A percentile compares a stretch with the other conserved stretches of the same genome.
Conservation (phyloP, 2,888 invertebrate species). For the Drosophila quinaria region DNA sequence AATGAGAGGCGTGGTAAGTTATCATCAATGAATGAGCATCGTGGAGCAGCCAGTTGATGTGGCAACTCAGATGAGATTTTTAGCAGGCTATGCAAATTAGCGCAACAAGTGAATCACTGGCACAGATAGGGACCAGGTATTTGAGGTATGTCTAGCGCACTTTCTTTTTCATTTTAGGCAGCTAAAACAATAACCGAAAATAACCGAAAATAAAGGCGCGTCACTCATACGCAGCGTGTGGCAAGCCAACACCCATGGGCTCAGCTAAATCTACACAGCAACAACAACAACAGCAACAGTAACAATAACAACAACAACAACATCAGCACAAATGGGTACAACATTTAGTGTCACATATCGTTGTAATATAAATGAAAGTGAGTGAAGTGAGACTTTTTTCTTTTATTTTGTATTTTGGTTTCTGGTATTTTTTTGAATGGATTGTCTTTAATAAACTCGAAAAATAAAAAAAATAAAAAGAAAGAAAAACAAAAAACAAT, state of each 20-base stretch:
- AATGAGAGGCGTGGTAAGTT: conserved; percentile 38
- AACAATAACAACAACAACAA: conserved; percentile 28
- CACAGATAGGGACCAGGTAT: conserved; percentile 33
- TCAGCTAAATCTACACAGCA: conserved; percentile 57
- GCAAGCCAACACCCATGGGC: conserved; percentile 72
- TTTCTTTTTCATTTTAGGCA: conserved; percentile 70
- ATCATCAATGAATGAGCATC: conserved; percentile 58
- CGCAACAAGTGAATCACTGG: conserved; percentile 71
- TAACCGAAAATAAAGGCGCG: conserved; percentile 80
- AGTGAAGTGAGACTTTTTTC: conserved; percentile 52
- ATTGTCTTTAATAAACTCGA: conserved; percentile 70
- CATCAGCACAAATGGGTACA: conserved; percentile 56
- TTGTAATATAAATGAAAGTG: conserved; percentile 82
- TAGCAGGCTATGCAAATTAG: conserved; percentile 64
- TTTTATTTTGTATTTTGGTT: conserved; percentile 11
- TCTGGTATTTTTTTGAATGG: conserved; percentile 54
- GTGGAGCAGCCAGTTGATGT: conserved; percentile 31
- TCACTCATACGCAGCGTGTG: conserved; percentile 82
- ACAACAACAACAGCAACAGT: conserved; percentile 30
- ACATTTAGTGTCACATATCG: conserved; percentile 78
- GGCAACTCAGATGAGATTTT: conserved; percentile 46
- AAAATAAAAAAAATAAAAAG: conserved; percentile 59
- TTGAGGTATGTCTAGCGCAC: conserved; percentile 67
- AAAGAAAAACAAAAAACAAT: conserved; percentile 56
- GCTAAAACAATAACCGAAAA: conserved; percentile 80